A percentile compares a stretch with the other conserved stretches of the same genome.
phyloP scores from a whole-genome alignment of 2,797 vertebrate species.

The Valencia hispanica region DNA sequence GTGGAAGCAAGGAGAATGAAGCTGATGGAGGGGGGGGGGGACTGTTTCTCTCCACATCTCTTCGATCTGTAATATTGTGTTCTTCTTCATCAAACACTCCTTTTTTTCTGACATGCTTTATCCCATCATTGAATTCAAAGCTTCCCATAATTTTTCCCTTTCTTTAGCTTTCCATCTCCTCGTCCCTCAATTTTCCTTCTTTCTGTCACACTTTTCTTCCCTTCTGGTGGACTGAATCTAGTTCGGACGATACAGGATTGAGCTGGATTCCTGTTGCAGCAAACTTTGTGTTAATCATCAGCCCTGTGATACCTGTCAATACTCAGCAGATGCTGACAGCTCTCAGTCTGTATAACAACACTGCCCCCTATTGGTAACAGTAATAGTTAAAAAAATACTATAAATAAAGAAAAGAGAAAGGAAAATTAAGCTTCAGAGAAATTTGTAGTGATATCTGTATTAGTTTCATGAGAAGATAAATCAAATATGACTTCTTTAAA shows the following conservation, averaged over 20 bases:
- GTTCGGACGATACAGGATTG: constrained; percentile 5
- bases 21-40: not conserved
- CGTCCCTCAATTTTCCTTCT: not conserved
- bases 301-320: constrained; percentile 19
- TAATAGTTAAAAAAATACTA: not conserved
- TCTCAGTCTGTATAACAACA: constrained; percentile 31
- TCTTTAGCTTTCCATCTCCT: not conserved
- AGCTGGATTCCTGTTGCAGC: constrained; percentile 19
- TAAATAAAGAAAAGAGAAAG: not conserved
- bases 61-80: not conserved
- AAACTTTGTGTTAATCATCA: constrained; percentile 25
- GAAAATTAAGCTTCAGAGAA: not conserved
- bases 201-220: not conserved
- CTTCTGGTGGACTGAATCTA: constrained; percentile 19
- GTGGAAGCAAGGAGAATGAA: no score
- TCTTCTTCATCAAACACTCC: not conserved
- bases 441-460: not conserved
- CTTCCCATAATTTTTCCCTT: not conserved
- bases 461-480: not conserved
- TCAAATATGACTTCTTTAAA: not conserved
- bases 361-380: constrained; percentile 45
- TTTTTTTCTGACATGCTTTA: not conserved
- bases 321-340: constrained; percentile 21
- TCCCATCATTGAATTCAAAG: not conserved
- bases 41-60: no score